Base-by-base conservation (phyloP, 2,888 invertebrate genomes). In the Panopea generosa region DNA sequence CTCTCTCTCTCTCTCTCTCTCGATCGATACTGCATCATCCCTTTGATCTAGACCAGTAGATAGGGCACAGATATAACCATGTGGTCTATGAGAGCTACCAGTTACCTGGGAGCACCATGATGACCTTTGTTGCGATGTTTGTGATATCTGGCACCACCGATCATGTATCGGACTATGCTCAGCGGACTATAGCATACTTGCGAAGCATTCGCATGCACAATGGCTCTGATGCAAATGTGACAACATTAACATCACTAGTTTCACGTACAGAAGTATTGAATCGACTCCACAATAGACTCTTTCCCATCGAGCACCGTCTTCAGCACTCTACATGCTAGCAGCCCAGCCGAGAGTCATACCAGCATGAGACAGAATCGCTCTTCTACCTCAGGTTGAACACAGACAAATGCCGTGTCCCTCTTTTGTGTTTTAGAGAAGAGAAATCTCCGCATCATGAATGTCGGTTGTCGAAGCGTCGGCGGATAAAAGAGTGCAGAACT, bases 1-100 rank as follows among this genome's bases (percentile, higher is more conserved):
- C n/a, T n/a, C n/a, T n/a, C n/a, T n/a, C n/a, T n/a, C n/a, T n/a
- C n/a, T n/a, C n/a, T n/a, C n/a, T n/a, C n/a, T n/a, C n/a, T n/a
- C n/a, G n/a, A n/a, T n/a, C n/a, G n/a, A n/a, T n/a, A n/a, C n/a
- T n/a, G n/a, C n/a, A n/a, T n/a, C n/a, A n/a, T n/a, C n/a, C n/a
- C n/a, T n/a, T n/a, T n/a, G n/a, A n/a, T n/a, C n/a, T n/a, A n/a
- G n/a, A n/a, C n/a, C n/a, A n/a, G n/a, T n/a, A n/a, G n/a, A n/a
- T n/a, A n/a, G n/a, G 14, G 27, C 11, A 24, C 29, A 22, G 22
- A n/a, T 70, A 2, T 65, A 65, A 38, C 65, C 56, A 11, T 65
- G 65, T 53, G 63, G 53, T 4, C 53, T 55, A 55, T 65, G 65
- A n/a, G 63, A 63, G 22, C 40, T n/a, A 40, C 65, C 65, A 16